Conservation (phyloP, 1,140 invertebrate species). For the Riptortus pedestris region DNA sequence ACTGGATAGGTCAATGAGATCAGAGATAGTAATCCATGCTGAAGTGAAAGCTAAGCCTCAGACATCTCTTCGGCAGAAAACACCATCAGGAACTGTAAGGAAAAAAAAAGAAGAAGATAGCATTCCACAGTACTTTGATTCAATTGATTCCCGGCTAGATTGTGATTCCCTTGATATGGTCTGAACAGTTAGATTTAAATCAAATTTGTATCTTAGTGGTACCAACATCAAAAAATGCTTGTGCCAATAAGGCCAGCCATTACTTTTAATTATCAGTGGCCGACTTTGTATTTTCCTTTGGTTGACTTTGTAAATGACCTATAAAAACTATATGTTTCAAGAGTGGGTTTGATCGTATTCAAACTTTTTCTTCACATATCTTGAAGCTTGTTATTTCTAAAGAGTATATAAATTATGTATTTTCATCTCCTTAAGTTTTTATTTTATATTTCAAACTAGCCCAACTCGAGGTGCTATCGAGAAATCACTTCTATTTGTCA, state of each 20-base stretch:
- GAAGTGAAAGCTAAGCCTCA: background rate
- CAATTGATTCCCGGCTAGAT: background rate
- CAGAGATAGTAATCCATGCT: background rate
- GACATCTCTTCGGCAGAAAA: background rate
- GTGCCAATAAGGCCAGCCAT: slow-evolving; percentile 5
- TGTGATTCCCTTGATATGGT: slow-evolving; percentile 5
- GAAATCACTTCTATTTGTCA: background rate
- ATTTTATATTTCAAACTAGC: background rate
- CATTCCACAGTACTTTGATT: slow-evolving; percentile 3
- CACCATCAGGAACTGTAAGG: background rate
- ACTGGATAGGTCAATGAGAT: slow-evolving; percentile 5
- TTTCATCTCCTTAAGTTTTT: background rate
- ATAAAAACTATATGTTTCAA: background rate
- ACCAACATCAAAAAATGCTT: background rate
- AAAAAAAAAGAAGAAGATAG: slow-evolving; percentile 3
- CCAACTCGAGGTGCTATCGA: slow-evolving; percentile 10
- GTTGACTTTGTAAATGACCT: no score
- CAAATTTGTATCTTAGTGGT: background rate
- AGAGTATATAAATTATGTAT: no score
- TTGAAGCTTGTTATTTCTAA: no score
- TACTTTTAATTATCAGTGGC: background rate
- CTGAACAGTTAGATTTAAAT: background rate
- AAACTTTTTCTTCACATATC: slow-evolving; percentile 1
- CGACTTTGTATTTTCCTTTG: no score
- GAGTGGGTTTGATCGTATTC: slow-evolving; percentile 3